Percentiles rank a stretch among this genome's conserved stretches.
These are phyloP conservation scores for Lampropteryx suffumata DNA, from an alignment of 2,888 invertebrate genomes.

Conservation along the genomic window DNA sequence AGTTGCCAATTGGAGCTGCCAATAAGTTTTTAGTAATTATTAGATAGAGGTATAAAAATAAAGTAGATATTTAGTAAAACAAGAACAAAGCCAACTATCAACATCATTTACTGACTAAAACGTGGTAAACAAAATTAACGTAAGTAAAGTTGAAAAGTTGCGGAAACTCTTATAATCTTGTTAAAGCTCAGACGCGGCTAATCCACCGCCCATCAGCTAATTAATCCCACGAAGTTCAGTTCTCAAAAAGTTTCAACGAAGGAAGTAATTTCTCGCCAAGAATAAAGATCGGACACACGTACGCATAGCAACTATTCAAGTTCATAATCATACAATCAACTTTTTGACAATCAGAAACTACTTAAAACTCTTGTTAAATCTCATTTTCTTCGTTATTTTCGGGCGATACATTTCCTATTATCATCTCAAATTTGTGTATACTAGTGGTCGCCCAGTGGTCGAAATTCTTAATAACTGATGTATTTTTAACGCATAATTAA, in stretches of 20 bases:
- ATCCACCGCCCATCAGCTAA: slow-evolving; percentile 80
- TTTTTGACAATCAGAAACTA: too few relatives aligned
- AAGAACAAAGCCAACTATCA: slow-evolving; percentile 28
- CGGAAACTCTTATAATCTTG: slow-evolving; percentile 79
- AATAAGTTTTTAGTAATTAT: too few relatives aligned
- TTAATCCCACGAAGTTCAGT: slow-evolving; percentile 79
- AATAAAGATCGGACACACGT: slow-evolving; percentile 17
- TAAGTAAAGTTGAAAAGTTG: slow-evolving; percentile 74
- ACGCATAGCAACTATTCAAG: too few relatives aligned
- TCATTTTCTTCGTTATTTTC: too few relatives aligned
- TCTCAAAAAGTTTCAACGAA: slow-evolving; percentile 78
- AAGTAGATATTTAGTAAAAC: slow-evolving; percentile 2
- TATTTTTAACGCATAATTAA: too few relatives aligned
- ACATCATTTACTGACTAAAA: slow-evolving; percentile 41
- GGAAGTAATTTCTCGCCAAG: slow-evolving; percentile 79
- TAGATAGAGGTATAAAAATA: slow-evolving; percentile 2
- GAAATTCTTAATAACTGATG: too few relatives aligned
- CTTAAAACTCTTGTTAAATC: too few relatives aligned
- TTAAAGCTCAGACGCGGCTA: slow-evolving; percentile 76
- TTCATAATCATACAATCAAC: too few relatives aligned
- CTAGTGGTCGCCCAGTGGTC: too few relatives aligned
- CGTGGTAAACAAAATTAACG: slow-evolving; percentile 73
- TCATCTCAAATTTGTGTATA: too few relatives aligned
- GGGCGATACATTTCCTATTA: too few relatives aligned
- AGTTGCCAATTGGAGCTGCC: too few relatives aligned